These are phyloP conservation scores for Tribolium castaneum DNA, from an alignment of 1,140 invertebrate species.

Conservation along the genomic window DNA sequence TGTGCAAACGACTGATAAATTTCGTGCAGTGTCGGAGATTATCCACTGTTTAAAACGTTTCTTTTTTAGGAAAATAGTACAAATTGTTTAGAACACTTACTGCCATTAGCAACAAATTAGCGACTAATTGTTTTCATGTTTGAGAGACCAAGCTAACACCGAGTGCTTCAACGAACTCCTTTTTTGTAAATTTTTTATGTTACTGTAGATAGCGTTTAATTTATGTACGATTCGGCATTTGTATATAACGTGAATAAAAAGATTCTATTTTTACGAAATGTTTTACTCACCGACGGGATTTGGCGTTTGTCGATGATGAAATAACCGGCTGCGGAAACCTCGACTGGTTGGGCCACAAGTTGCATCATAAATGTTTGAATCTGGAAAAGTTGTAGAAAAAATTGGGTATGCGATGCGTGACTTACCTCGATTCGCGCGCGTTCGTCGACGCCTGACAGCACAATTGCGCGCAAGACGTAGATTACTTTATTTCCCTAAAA, in stretches of 20 bases:
- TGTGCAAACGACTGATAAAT: constrained; percentile 54
- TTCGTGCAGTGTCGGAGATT: constrained; percentile 58
- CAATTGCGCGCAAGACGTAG: constrained; percentile 48
- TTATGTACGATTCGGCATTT: background rate
- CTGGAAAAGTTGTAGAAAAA: constrained; percentile 29
- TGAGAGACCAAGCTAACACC: background rate
- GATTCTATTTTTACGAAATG: constrained; percentile 4
- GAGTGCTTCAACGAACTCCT: background rate
- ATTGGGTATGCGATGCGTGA: too few relatives aligned
- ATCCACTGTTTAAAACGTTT: constrained; percentile 51
- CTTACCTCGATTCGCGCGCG: constrained; percentile 43
- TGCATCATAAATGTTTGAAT: constrained; percentile 50
- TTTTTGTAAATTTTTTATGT: background rate
- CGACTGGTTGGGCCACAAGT: constrained; percentile 42
- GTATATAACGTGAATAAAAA: background rate
- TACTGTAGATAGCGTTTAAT: constrained; percentile 17
- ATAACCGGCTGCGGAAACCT: constrained; percentile 49
- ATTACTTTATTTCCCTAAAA: constrained; percentile 48
- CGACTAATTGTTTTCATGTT: background rate
- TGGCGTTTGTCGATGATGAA: constrained; percentile 50
- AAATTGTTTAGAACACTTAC: background rate
- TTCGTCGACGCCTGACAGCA: constrained; percentile 38
- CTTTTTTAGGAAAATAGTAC: constrained; percentile 26
- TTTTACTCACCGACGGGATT: constrained; percentile 44
- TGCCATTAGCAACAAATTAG: background rate